Evolutionary conservation across 1,140 invertebrate genomes (phyloP), one percentile per base, ranked within the genome.

Genomic region (Heliconius nattereri): DNA sequence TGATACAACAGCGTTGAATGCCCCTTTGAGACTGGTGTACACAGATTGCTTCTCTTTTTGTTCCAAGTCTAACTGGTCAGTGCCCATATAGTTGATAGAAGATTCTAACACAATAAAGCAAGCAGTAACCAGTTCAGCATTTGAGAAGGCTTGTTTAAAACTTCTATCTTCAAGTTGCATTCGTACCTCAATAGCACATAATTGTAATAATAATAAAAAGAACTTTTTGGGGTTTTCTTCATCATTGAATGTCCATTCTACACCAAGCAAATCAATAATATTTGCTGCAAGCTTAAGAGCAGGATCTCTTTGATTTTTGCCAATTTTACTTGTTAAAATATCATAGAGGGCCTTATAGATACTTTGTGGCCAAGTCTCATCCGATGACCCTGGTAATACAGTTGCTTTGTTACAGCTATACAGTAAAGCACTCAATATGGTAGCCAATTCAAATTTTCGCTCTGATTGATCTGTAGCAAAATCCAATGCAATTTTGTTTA

Each of bases 121-220:
- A 60, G 97, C 95, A 29, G 96, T 97, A 2, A 98, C 95, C 23
- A 98, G 94, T 73, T 98, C 96, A 35, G 96, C 96, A 93, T 97
- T 96, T 40, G 95, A 92, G 86, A 97, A 96, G 9, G 98, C 96
- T 89, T 97, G 95, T 89, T 98, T 97, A 80, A 98, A 95, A 86
- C 96, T 96, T 84, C 97, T 97, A 81, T 98, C 97, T 89, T 99
- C 98, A 66, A 99, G 92, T 85, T 98, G 97, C 98, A 99, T 98
- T 85, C 98, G 96, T 3, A 98, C 96, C 95, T 99, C 98, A 89
- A 99, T 98, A 73, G 98, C 97, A 82, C 97, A 96, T 26, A 99
- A 91, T 91, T 99, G 98, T 76, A 98, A 96, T 3, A 98, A 91
- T 60, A 98, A 92, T 2, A 98, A 94, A 84, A 98, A 97, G 85